Evolutionary conservation across 2,888 invertebrate species (phyloP).

Genomic region (Trissolcus brochymenae): DNA sequence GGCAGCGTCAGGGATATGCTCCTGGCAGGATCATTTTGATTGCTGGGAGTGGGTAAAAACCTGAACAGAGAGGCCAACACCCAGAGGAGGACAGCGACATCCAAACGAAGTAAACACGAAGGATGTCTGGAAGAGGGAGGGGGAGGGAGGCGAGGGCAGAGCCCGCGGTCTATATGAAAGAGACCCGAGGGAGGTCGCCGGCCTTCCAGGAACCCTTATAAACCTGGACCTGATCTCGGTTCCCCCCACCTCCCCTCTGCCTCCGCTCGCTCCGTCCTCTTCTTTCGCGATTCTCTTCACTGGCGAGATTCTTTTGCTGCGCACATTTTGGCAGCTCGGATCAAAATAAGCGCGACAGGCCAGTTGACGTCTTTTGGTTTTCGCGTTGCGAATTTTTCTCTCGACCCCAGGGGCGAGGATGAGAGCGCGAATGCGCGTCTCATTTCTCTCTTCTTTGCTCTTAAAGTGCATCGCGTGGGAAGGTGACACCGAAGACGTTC

Average conservation of each 20-base stretch:
- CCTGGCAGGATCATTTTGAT: conserved; percentile 41
- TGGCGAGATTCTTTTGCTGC: neutral
- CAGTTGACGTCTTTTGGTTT: neutral
- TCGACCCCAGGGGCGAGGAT: neutral
- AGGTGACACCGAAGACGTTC: conserved; percentile 65
- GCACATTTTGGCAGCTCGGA: neutral
- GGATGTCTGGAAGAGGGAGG: conserved; percentile 54
- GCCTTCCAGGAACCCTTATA: conserved; percentile 75
- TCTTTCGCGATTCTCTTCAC: conserved; percentile 18
- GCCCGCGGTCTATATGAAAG: conserved; percentile 72
- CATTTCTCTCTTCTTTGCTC: conserved; percentile 52
- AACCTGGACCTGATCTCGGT: conserved; percentile 70
- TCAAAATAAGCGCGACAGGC: neutral
- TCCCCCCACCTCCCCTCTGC: conserved; percentile 46
- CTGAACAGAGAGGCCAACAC: conserved; percentile 7
- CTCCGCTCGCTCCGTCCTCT: conserved; percentile 24
- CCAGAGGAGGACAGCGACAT: conserved; percentile 28
- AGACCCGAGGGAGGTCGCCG: conserved; percentile 73
- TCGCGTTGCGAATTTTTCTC: too few species aligned
- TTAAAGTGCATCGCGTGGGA: conserved; percentile 66
- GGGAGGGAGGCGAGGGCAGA: conserved; percentile 54
- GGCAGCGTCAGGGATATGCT: conserved; percentile 29
- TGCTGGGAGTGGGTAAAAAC: conserved; percentile 33
- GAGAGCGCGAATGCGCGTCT: conserved; percentile 5
- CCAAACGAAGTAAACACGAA: conserved; percentile 54